Conservation (phyloP, 2,113 vertebrate genomes). For the Notothenia coriiceps region DNA sequence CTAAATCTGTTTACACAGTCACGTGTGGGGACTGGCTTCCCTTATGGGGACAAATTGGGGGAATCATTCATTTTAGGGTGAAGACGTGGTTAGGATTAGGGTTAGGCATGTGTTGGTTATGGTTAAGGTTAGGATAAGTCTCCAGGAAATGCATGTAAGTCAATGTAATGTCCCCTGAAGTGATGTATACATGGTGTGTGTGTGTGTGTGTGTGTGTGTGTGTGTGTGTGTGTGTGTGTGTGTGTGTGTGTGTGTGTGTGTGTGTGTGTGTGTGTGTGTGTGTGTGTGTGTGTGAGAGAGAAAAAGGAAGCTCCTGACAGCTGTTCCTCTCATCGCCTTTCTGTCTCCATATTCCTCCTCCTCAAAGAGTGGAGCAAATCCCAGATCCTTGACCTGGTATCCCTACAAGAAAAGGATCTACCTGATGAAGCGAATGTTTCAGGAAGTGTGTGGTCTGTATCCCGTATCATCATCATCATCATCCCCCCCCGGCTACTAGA, state of each 20-base stretch:
- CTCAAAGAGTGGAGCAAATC: constrained; percentile 26
- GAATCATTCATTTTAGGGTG: too few relatives aligned
- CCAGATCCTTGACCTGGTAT: constrained; percentile 42
- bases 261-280: neutral
- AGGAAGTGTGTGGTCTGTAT: constrained; percentile 40
- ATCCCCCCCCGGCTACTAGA: neutral
- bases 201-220: neutral
- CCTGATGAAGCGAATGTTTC: constrained; percentile 14
- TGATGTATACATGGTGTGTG: too few relatives aligned
- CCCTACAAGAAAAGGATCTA: constrained; percentile 33
- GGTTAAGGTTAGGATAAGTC: too few relatives aligned
- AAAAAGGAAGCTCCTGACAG: constrained; percentile 76
- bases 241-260: neutral
- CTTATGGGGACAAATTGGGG: too few relatives aligned
- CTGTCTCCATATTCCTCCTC: constrained; percentile 21
- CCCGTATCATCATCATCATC: constrained; percentile 38
- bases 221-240: constrained; percentile 31
- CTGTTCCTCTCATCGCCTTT: constrained; percentile 74
- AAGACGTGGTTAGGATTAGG: too few relatives aligned
- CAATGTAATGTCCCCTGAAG: too few relatives aligned
- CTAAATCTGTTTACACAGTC: too few relatives aligned
- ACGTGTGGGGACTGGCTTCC: too few relatives aligned
- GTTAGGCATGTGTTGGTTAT: too few relatives aligned
- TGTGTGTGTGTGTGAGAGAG: constrained; percentile 45
- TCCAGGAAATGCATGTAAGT: too few relatives aligned